Percentiles rank a stretch among this genome's conserved stretches.
Conservation (phyloP, 2,113 vertebrate genomes). For the Cyphomyrus plagiostoma region DNA sequence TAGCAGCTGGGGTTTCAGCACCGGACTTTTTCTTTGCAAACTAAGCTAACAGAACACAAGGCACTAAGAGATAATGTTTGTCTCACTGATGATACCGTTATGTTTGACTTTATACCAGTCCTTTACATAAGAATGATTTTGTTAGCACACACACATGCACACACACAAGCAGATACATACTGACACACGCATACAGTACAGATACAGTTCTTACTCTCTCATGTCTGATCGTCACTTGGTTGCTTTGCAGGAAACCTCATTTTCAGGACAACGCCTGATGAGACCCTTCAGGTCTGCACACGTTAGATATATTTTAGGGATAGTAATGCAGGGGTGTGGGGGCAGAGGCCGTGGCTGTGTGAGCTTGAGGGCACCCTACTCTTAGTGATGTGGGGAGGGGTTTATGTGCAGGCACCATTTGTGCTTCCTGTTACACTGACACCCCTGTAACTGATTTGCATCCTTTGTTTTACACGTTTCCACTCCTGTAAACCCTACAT, state of each 20-base stretch:
- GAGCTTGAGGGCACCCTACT: not conserved
- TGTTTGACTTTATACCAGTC: constrained; percentile 39
- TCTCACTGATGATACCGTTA: constrained; percentile 40
- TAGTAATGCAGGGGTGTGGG: not conserved
- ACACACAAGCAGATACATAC: constrained; percentile 4
- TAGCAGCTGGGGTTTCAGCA: constrained; percentile 52
- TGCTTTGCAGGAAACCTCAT: constrained; percentile 47
- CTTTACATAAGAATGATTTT: constrained; percentile 38
- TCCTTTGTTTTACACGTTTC: not conserved
- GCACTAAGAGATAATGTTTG: constrained; percentile 46
- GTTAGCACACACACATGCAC: constrained; percentile 34
- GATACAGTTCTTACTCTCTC: constrained; percentile 49
- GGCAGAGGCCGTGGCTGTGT: not conserved
- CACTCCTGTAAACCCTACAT: not conserved
- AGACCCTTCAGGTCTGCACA: not conserved
- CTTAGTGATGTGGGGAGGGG: not conserved
- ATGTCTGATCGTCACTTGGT: constrained; percentile 63
- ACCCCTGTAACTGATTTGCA: not conserved
- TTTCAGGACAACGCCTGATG: not conserved
- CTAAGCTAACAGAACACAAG: constrained; percentile 41
- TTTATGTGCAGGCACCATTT: not conserved
- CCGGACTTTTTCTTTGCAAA: constrained; percentile 47
- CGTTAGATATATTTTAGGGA: not conserved
- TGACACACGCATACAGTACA: constrained; percentile 26
- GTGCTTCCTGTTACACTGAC: not conserved